Conservation (phyloP, 2,888 invertebrate genomes). For the Habroteleia sp. region DNA sequence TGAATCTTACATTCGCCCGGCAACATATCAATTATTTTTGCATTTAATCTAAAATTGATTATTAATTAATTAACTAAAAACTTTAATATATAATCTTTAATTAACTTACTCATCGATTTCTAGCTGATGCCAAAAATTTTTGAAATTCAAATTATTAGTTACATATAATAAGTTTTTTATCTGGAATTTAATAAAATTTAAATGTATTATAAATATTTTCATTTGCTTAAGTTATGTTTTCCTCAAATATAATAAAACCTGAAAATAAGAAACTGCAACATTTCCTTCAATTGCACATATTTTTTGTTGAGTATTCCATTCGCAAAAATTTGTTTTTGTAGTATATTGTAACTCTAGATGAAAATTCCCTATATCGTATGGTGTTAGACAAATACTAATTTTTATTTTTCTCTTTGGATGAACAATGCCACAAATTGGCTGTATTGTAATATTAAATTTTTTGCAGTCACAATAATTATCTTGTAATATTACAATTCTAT, state of each 20-base stretch:
- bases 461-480: slow-evolving; percentile 62
- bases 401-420: slow-evolving; percentile 70
- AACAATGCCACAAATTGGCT: slow-evolving; percentile 70
- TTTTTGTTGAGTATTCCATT: slow-evolving; percentile 56
- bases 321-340: slow-evolving; percentile 67
- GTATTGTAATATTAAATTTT: slow-evolving; percentile 67
- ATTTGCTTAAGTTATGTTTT: too few species aligned
- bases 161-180: too few species aligned
- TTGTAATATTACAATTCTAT: too few species aligned
- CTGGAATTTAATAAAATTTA: too few species aligned
- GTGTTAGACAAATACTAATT: slow-evolving; percentile 73
- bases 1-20: slow-evolving; percentile 68
- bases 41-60: slow-evolving; percentile 78
- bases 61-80: too few species aligned
- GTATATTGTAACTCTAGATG: slow-evolving; percentile 75
- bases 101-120: slow-evolving; percentile 77
- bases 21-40: slow-evolving; percentile 67
- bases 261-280: slow-evolving; percentile 76
- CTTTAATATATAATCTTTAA: too few species aligned
- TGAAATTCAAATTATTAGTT: slow-evolving; percentile 67
- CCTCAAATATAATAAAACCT: too few species aligned
- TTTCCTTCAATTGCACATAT: slow-evolving; percentile 72
- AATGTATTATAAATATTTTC: too few species aligned
- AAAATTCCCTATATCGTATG: slow-evolving; percentile 73
- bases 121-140: slow-evolving; percentile 79